Base-by-base conservation (phyloP, 1,140 invertebrate species). In the Brachionus rubens region DNA sequence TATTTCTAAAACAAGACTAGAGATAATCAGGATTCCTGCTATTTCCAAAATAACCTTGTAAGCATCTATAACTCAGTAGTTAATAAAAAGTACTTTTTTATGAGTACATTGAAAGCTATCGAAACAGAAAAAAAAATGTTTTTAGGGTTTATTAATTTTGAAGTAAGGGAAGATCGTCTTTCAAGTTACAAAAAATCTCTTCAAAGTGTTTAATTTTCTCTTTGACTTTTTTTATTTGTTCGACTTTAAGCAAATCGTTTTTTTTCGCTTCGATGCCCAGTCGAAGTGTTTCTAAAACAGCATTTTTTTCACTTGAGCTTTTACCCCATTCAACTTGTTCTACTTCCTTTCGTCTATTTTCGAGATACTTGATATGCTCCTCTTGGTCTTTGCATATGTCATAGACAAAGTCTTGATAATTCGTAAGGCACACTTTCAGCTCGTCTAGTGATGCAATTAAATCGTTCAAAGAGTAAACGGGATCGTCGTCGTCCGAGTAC, bases 11-110 rank as follows among this genome's bases (percentile, higher is more conserved):
- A 54, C 30, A 26, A 26, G 24, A 54, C 4, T 21, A 50, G 24
- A 3, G 19, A 12, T 47, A 47, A 14, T 47, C 19, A 5, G 3
- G 3, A 7, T n/a, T 7, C 19, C 19, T n/a, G 19, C 3, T 5
- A 47, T 3, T 47, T 47, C 19, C 12, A 24, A 50, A 21, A 21
- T 50, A n/a, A n/a, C n/a, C 24, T 50, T 50, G 16, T 50, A 50
- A 21, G 16, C 24, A n/a, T n/a, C n/a, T n/a, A n/a, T n/a, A n/a
- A n/a, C n/a, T n/a, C n/a, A n/a, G n/a, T 26, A 54, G 24, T 26
- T 14, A 54, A 24, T 54, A 26, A 10, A 54, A 54, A 24, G 26
- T 54, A 54, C 50, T 54, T 54, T 54, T 59, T 59, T 30, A 59
- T 28, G n/a, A 59, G 54, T 30, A 59, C 50, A 26, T 16, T 50